Base-by-base conservation (phyloP, 2,888 invertebrate species). In the Euproctis similis region DNA sequence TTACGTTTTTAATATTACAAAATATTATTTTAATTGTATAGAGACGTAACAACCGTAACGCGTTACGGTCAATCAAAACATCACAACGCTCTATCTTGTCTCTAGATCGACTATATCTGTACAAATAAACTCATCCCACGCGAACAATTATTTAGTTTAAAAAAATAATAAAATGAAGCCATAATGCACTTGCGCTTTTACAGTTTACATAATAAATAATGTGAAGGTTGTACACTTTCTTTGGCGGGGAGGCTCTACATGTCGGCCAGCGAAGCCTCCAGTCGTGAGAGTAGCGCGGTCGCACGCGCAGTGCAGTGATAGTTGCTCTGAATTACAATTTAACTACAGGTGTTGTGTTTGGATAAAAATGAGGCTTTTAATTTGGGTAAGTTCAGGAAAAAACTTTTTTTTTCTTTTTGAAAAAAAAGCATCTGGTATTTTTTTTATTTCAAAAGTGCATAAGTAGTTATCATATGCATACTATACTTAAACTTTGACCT, bases 321-420 rank as follows among this genome's bases (percentile, higher is more conserved):
- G 46, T 48, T 40, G 21, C 48, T 25, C 26, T 21, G n/a, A n/a
- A n/a, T n/a, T n/a, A n/a, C n/a, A n/a, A 42, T 34, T 57, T 64
- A 64, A 61, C 54, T 60, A 64, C 59, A 42, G 52, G 77, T 76
- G 75, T 53, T 64, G 75, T 76, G 72, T 50, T 63, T 65, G 81
- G 80, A 78, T 80, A 80, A 66, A 14, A 59, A 84, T 84, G 82
- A 71, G 81, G 73, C 74, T 75, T 41, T 59, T 69, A 59, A 75
- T 71, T 76, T 82, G 77, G 82, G 82, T 84, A 62, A 64, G 82
- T 67, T 56, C 12, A 10, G 42, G 51, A 31, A 5, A 2, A n/a
- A 17, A n/a, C n/a, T n/a, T n/a, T n/a, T n/a, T n/a, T n/a, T n/a
- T n/a, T n/a, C n/a, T n/a, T n/a, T n/a, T n/a, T n/a, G n/a, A n/a